phyloP scores from a whole-genome alignment of 2,113 vertebrate genomes.

The Vanacampus margaritifer region DNA sequence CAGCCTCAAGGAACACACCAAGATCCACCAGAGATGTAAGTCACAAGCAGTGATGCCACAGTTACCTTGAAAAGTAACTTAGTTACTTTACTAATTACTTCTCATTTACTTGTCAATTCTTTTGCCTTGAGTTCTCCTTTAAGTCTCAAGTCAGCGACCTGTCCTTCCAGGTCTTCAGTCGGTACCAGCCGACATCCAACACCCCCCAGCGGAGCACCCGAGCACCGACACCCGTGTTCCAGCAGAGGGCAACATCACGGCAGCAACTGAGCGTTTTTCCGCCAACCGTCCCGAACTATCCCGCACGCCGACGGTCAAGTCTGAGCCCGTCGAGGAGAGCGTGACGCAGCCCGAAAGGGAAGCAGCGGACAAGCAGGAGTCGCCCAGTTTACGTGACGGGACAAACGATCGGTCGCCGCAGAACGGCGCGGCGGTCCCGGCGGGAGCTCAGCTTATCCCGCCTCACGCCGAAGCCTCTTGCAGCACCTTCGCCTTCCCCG shows the following conservation, averaged over 20 bases:
- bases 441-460: slow-evolving; percentile 19
- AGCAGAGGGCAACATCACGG: slow-evolving; percentile 3
- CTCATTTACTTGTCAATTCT: too few relatives aligned
- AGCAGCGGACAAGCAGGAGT: slow-evolving; percentile 32
- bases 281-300: background rate
- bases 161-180: slow-evolving; percentile 28
- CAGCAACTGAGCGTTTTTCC: background rate
- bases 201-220: slow-evolving; percentile 9
- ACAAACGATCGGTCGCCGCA: slow-evolving; percentile 1
- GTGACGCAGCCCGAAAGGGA: slow-evolving; percentile 3
- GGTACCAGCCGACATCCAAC: slow-evolving; percentile 14
- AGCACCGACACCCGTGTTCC: background rate
- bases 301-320: slow-evolving; percentile 39
- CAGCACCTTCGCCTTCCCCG: slow-evolving; percentile 38
- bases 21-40: slow-evolving; percentile 61
- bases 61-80: too few relatives aligned
- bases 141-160: background rate
- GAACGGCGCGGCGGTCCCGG: slow-evolving; percentile 16
- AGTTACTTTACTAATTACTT: too few relatives aligned
- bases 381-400: slow-evolving; percentile 11
- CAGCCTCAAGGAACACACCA: slow-evolving; percentile 66
- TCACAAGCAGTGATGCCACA: background rate
- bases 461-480: slow-evolving; percentile 31
- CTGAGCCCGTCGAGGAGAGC: slow-evolving; percentile 51
- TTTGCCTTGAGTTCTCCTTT: background rate